phyloP scores from a whole-genome alignment of 2,113 vertebrate species.

The Plecturocebus donacophilus region DNA sequence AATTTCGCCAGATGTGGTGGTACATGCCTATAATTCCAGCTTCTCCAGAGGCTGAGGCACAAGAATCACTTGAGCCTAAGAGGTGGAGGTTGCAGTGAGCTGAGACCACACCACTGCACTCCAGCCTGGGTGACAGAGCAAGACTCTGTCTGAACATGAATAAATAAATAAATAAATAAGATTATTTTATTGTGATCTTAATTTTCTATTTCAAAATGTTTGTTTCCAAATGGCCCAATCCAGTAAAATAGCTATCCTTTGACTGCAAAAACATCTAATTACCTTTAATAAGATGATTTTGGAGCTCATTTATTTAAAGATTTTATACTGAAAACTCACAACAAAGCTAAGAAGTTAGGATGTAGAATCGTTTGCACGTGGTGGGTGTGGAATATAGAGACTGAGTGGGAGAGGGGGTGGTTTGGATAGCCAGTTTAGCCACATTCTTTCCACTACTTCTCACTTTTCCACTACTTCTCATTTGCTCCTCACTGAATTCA shows the following conservation, averaged over 20 bases:
- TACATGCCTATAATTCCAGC: too few relatives aligned
- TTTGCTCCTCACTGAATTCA: neutral
- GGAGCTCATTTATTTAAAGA: slow-evolving; percentile 10
- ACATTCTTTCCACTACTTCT: neutral
- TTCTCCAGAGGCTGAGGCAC: too few relatives aligned
- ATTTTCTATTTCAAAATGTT: slow-evolving; percentile 25
- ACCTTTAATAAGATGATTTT: slow-evolving; percentile 26
- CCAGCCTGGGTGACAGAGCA: too few relatives aligned
- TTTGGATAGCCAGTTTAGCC: neutral
- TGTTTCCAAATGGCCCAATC: neutral
- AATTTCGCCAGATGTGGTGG: too few relatives aligned
- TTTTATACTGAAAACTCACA: slow-evolving; percentile 43
- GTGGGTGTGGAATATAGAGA: accelerated
- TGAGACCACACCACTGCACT: too few relatives aligned
- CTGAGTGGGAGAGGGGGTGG: neutral
- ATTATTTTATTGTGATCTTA: slow-evolving; percentile 2
- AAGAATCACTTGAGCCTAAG: too few relatives aligned
- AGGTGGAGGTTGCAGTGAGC: too few relatives aligned
- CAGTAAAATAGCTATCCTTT: slow-evolving; percentile 3
- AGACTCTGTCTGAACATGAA: too few relatives aligned
- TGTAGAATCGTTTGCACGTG: neutral
- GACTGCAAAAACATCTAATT: slow-evolving; percentile 31
- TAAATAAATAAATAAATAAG: neutral
- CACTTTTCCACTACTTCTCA: neutral
- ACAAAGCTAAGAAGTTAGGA: slow-evolving; percentile 30